phyloP scores from a whole-genome alignment of 2,113 vertebrate species.

The Malurus elegans region DNA sequence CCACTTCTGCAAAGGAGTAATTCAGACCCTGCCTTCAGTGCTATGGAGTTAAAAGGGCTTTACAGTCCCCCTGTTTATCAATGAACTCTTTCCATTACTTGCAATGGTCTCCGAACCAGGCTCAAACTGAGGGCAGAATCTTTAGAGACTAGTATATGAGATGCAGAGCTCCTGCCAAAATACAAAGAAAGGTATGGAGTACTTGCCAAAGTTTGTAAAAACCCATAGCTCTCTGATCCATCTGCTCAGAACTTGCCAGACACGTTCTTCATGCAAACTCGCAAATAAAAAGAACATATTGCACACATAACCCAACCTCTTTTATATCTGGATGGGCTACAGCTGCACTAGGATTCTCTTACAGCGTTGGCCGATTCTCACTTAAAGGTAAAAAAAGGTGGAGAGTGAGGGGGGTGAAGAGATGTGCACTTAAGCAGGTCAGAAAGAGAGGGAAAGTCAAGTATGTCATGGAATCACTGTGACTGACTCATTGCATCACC shows the following conservation, averaged over 20 bases:
- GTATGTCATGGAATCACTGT: background rate
- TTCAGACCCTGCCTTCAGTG: background rate
- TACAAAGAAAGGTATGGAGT: constrained; percentile 64
- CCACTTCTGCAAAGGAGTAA: background rate
- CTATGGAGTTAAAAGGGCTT: background rate
- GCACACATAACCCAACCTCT: constrained; percentile 32
- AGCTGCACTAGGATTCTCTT: constrained; percentile 37
- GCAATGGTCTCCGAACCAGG: background rate
- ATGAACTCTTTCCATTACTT: constrained; percentile 41
- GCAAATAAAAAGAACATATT: constrained; percentile 67
- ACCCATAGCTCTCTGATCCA: constrained; percentile 39
- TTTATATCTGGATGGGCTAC: constrained; percentile 33
- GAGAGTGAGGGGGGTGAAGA: background rate
- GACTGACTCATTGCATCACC: background rate
- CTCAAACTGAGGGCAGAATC: constrained; percentile 49
- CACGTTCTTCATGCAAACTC: constrained; percentile 68
- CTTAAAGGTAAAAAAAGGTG: constrained; percentile 54
- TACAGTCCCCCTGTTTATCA: constrained; percentile 15
- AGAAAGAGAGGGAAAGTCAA: background rate
- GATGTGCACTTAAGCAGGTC: background rate
- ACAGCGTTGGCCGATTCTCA: background rate
- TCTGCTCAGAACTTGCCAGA: constrained; percentile 66
- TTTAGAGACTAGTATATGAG: constrained; percentile 62
- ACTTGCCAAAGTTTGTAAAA: constrained; percentile 55
- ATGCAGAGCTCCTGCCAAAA: constrained; percentile 63